Evolutionary conservation across 2,888 invertebrate genomes (phyloP), one percentile per base, ranked within the genome.

Genomic region (Dyspetes luteomarginatus): DNA sequence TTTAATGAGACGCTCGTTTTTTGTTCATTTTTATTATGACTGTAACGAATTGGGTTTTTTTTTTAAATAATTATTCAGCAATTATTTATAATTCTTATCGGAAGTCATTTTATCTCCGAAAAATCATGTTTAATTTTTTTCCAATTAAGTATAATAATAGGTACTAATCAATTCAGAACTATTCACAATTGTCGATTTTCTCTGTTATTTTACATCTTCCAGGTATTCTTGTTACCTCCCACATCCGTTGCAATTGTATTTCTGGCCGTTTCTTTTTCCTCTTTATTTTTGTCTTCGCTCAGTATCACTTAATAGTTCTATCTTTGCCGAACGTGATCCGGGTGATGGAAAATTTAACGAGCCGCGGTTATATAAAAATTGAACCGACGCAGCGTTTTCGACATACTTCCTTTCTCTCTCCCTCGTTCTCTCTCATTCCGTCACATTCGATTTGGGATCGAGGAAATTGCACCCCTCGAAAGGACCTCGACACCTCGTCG

Each of bases 311-410:
- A 17, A 55, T 45, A 52, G 30, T 30, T 65, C 30, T 28, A 24
- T 45, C 43, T 74, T 15, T 48, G 7, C n/a, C 22, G 17, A 15
- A 12, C 15, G 15, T 22, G 45, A 17, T 28, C 68, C 26, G 45
- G 22, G 5, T 45, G 64, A 50, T 68, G 17, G 26, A 52, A 56
- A 64, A 71, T 64, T 71, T 58, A 71, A 64, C 36, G 62, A 69
- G 26, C 30, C 45, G 26, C 24, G 55, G 56, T 48, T 65, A 71
- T 56, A 64, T 56, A 55, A 56, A 77, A 77, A 77, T 64, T 64
- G 7, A 65, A 71, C 48, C n/a, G 36, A 17, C 30, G 24, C n/a
- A 17, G 62, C 22, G 26, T 41, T 55, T 58, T 41, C 48, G 58
- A 15, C 41, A 45, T n/a, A 48, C 65, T 67, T 68, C 19, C 17